Evolutionary conservation across 2,888 invertebrate species (phyloP).

Genomic region (Xestia rhomboidea): DNA sequence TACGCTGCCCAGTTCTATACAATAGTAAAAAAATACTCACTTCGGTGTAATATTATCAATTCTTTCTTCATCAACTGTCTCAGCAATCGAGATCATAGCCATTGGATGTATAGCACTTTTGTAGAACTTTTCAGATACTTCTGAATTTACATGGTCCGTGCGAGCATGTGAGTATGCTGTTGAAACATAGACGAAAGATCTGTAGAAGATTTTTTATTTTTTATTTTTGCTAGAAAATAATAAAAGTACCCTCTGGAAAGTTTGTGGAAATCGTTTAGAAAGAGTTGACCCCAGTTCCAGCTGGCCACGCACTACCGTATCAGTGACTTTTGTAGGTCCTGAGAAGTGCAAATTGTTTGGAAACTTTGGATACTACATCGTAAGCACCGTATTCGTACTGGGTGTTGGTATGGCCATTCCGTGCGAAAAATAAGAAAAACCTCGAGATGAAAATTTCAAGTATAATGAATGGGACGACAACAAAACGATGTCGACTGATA

Average conservation of each 20-base stretch:
- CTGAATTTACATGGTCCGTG: neutral
- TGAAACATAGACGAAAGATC: slow-evolving; percentile 46
- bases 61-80: slow-evolving; percentile 34
- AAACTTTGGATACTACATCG: no score
- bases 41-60: slow-evolving; percentile 25
- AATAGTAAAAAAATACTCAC: slow-evolving; percentile 3
- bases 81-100: slow-evolving; percentile 33
- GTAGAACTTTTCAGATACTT: slow-evolving; percentile 34
- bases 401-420: neutral
- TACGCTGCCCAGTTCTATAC: neutral
- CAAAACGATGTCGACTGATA: no score
- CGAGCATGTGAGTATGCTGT: slow-evolving; percentile 44
- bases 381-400: no score
- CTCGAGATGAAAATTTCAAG: neutral
- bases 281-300: no score
- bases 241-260: no score
- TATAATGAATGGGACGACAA: no score
- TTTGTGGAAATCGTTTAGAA: no score
- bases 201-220: neutral
- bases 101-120: slow-evolving; percentile 16
- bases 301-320: no score
- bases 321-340: neutral
- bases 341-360: no score
- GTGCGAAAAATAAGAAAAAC: neutral
- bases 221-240: no score